These are phyloP conservation scores for Caenorhabditis tropicalis DNA, from an alignment of 1,140 invertebrate genomes.

Conservation along the genomic window DNA sequence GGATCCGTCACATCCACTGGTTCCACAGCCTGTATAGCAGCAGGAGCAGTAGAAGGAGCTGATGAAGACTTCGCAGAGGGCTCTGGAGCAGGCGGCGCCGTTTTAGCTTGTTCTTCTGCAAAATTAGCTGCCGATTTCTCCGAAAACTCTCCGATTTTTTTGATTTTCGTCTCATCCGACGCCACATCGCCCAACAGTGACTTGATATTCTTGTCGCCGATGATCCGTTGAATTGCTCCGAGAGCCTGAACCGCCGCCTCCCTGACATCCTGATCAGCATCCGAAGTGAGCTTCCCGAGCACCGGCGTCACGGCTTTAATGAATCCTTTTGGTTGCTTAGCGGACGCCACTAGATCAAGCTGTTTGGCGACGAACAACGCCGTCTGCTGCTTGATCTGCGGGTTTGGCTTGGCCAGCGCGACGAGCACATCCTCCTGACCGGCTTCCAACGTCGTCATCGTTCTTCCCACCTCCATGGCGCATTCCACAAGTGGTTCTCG, in stretches of 20 bases:
- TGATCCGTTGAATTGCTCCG: constrained; percentile 90
- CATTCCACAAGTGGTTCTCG: constrained; percentile 78
- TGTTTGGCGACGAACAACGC: constrained; percentile 84
- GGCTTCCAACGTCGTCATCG: constrained; percentile 20
- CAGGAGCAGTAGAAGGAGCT: background rate
- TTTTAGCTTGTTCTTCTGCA: constrained; percentile 15
- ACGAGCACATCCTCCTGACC: constrained; percentile 82
- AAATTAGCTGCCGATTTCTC: background rate
- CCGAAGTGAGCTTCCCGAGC: constrained; percentile 78
- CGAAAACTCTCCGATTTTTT: constrained; percentile 77
- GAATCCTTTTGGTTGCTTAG: constrained; percentile 83
- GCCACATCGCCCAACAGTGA: constrained; percentile 84
- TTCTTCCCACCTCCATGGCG: constrained; percentile 82
- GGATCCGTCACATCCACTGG: constrained; percentile 77
- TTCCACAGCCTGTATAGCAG: no score
- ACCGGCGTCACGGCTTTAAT: constrained; percentile 83
- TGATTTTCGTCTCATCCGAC: constrained; percentile 84
- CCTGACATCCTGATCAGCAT: constrained; percentile 72
- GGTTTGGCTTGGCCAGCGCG: constrained; percentile 90
- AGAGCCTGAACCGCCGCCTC: constrained; percentile 79
- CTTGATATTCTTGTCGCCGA: constrained; percentile 87
- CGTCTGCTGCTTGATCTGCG: constrained; percentile 89
- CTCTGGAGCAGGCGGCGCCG: background rate
- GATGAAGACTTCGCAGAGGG: background rate
- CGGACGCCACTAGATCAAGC: constrained; percentile 75